Evolutionary conservation across 2,888 invertebrate species (phyloP).

Genomic region (Parascotia fuliginaria): DNA sequence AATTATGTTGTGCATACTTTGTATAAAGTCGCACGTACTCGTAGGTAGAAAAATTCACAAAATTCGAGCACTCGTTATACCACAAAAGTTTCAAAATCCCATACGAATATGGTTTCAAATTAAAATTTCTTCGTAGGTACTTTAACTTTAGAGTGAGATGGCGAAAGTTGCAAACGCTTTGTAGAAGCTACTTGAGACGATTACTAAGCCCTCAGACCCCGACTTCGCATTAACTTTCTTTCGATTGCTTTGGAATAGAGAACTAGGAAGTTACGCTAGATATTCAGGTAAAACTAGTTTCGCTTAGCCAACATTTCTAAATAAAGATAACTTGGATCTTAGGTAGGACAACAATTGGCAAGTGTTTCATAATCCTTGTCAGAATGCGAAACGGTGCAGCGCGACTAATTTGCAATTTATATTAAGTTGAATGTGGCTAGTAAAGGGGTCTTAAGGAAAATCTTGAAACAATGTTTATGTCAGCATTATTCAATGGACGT

Average conservation of each 20-base stretch:
- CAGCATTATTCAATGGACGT: constrained; percentile 24
- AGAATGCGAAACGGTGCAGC: constrained; percentile 35
- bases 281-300: constrained; percentile 39
- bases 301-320: constrained; percentile 33
- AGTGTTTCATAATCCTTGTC: constrained; percentile 37
- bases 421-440: constrained; percentile 24
- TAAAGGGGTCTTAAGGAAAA: constrained; percentile 24
- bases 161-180: constrained; percentile 46
- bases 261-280: constrained; percentile 42
- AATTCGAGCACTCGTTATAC: constrained; percentile 1
- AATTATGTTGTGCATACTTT: too few relatives aligned
- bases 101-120: constrained; percentile 9
- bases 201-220: constrained; percentile 34
- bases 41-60: background rate
- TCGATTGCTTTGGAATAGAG: constrained; percentile 51
- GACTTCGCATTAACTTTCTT: constrained; percentile 53
- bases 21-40: too few relatives aligned
- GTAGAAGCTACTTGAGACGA: constrained; percentile 40
- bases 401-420: constrained; percentile 39
- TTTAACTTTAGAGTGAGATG: constrained; percentile 41
- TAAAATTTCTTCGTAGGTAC: constrained; percentile 19
- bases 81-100: constrained; percentile 3
- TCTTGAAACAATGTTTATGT: constrained; percentile 17
- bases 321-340: constrained; percentile 25
- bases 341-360: constrained; percentile 37